A percentile compares a stretch with the other conserved stretches of the same genome.
These are phyloP conservation scores for Lithobates sylvaticus DNA, from an alignment of 2,797 vertebrate species.

Conservation along the genomic window DNA sequence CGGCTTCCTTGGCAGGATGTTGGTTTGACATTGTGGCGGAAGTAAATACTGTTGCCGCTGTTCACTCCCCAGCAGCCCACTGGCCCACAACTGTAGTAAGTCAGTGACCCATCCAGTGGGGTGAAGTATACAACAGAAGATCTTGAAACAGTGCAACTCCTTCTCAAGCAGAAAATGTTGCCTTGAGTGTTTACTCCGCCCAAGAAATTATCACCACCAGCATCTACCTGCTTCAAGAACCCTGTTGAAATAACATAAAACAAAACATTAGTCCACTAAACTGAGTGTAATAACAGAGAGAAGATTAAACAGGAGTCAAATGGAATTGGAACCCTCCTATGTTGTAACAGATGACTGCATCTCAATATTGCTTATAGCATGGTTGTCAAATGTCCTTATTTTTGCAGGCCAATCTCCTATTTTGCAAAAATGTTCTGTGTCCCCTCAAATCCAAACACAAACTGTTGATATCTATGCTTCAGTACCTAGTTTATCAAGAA, in stretches of 20 bases:
- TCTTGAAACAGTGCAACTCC: neutral
- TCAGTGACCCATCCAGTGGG: accelerated
- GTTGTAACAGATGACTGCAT: no score
- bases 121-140: neutral
- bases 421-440: no score
- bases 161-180: slow-evolving; percentile 42
- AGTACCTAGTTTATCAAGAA: no score
- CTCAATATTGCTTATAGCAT: no score
- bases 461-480: no score
- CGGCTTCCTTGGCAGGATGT: neutral
- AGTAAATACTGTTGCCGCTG: neutral
- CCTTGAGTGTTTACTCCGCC: neutral
- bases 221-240: neutral
- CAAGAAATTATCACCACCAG: slow-evolving; percentile 1
- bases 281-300: no score
- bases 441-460: no score
- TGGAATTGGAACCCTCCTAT: no score
- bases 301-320: no score
- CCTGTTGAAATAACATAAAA: neutral
- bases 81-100: slow-evolving; percentile 64
- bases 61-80: slow-evolving; percentile 66
- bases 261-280: no score
- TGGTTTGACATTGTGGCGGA: slow-evolving; percentile 36
- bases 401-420: no score
- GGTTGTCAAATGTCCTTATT: no score